Evolutionary conservation across 2,113 vertebrate species (phyloP), one percentile per base, ranked within the genome.

Genomic region (Zosterops borbonicus): DNA sequence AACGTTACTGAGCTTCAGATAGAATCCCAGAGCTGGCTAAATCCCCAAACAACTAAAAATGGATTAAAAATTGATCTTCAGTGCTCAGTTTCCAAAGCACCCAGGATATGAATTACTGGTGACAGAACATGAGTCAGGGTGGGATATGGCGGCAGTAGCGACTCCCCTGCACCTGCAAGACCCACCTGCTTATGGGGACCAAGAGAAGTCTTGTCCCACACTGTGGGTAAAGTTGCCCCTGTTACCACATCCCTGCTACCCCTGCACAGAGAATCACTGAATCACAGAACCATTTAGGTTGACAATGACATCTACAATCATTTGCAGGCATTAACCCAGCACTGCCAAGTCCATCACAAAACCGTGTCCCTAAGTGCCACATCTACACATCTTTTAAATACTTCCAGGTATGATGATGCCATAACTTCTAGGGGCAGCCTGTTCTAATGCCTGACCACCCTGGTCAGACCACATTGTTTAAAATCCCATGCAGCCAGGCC

Each of bases 11-110:
- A 75, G 21, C 19, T 52, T 75, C 77, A 22, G 52, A 82, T 35
- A 18, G 25, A 78, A 63, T 47, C 69, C 81, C 73, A 81, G 64
- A 78, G 31, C 22, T 84, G 74, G 60, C 39, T 55, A 35, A 42
- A 78, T 70, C 47, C 56, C 56, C 29, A 75, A 31, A 63, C 56
- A 82, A 75, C 28, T 82, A 55, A 90, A 83, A 94, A 52, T 33
- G 31, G 25, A 71, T 75, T 70, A 55, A 90, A 85, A 94, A 47
- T 27, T 22, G 29, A 68, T 75, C 65, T 58, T 74, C 33, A 79
- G 33, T 19, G 8, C 39, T 85, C 27, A 3, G 33, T 79, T 92
- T 90, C 52, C 70, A 60, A 87, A 84, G 64, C 47, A 62, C 41
- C 35, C 31, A 33, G 6, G 21, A 35, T 65, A 52, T 64, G 52